Conservation (phyloP, 2,113 vertebrate species). For the Rana temporaria region DNA sequence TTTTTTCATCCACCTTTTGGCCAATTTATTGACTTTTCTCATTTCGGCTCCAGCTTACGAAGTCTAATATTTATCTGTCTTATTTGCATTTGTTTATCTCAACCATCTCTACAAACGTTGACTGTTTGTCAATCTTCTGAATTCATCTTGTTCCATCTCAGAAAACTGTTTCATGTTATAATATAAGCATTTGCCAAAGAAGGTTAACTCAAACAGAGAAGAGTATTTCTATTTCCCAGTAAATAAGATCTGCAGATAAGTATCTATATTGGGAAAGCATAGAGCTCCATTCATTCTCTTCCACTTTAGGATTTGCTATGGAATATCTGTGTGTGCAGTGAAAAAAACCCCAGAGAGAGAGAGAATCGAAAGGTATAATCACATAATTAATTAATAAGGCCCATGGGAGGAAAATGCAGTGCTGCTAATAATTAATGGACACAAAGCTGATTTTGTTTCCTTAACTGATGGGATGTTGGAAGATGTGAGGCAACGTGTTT, state of each 20-base stretch:
- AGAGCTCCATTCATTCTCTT: not conserved
- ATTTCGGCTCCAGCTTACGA: too few relatives aligned
- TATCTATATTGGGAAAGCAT: not conserved
- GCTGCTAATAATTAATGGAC: constrained; percentile 46
- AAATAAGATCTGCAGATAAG: not conserved
- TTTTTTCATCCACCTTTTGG: too few relatives aligned
- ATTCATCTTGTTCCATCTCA: constrained; percentile 5
- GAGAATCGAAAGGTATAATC: constrained; percentile 50
- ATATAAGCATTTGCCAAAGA: not conserved
- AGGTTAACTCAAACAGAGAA: not conserved
- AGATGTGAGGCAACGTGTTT: constrained; percentile 25
- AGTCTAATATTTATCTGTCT: not conserved
- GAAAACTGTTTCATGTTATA: not conserved
- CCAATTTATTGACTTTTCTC: too few relatives aligned
- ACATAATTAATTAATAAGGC: constrained; percentile 52
- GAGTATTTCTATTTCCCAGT: not conserved
- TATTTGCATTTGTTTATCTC: not conserved
- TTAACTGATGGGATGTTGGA: constrained; percentile 41
- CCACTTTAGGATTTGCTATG: not conserved
- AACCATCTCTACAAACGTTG: not conserved
- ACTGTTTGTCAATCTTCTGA: not conserved
- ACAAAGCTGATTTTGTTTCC: constrained; percentile 41
- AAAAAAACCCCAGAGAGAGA: constrained; percentile 1
- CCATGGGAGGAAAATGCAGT: constrained; percentile 26
- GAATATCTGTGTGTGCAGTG: constrained; percentile 17